Percentiles rank a stretch among this genome's conserved stretches.
Evolutionary conservation across 2,797 vertebrate genomes (phyloP).

Genomic region (Picus viridis): DNA sequence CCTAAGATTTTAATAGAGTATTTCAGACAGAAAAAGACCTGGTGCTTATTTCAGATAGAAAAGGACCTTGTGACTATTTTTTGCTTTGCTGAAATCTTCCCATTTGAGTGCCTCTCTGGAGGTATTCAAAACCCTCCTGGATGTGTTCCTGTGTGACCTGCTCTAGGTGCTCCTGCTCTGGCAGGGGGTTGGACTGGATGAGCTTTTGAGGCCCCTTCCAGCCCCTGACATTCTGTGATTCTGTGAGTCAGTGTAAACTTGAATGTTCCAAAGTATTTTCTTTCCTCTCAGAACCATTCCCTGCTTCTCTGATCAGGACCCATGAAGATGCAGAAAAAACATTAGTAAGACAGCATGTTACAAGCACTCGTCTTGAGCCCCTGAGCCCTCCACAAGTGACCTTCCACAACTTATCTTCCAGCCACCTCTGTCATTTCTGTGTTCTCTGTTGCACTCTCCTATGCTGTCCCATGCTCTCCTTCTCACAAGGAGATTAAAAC

Average conservation of each 20-base stretch:
- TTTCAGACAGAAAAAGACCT: background rate
- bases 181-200: too few relatives aligned
- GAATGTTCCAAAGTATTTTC: background rate
- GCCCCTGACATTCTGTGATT: too few relatives aligned
- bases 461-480: background rate
- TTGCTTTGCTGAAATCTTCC: background rate
- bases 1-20: background rate
- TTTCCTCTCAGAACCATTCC: background rate
- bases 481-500: background rate
- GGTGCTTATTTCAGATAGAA: background rate
- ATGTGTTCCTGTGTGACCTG: too few relatives aligned
- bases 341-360: fast-evolving
- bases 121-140: too few relatives aligned
- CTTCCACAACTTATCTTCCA: background rate
- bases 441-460: background rate
- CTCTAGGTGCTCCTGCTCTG: too few relatives aligned
- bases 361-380: background rate
- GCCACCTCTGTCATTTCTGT: background rate
- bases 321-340: background rate
- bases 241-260: background rate
- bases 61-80: background rate
- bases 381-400: background rate
- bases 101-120: background rate
- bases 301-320: background rate
- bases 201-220: too few relatives aligned